phyloP scores from a whole-genome alignment of 2,888 invertebrate species.

The Melanostoma scalare region DNA sequence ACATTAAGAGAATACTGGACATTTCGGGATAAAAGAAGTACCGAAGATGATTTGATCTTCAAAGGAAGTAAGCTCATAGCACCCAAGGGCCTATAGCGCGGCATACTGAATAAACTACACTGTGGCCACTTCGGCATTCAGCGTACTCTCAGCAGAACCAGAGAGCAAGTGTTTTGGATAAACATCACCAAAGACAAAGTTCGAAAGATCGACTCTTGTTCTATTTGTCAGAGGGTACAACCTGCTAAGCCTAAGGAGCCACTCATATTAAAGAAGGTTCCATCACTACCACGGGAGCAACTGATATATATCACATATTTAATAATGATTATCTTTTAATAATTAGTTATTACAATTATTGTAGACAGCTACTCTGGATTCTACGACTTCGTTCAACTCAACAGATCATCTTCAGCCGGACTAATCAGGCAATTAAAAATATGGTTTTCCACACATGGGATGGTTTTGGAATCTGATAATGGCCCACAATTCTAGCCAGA shows the following conservation, averaged over 20 bases:
- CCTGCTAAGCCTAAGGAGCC: no score
- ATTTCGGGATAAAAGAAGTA: conserved; percentile 59
- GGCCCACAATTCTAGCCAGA: not conserved
- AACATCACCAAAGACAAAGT: no score
- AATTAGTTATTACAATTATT: not conserved
- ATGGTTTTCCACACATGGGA: conserved; percentile 4
- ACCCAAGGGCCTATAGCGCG: not conserved
- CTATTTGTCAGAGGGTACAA: no score
- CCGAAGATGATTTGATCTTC: conserved; percentile 39
- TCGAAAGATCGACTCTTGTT: no score
- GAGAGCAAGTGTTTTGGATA: no score
- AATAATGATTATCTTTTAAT: conserved; percentile 9
- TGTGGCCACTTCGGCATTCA: no score
- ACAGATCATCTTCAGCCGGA: conserved; percentile 8
- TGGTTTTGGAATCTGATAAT: conserved; percentile 8
- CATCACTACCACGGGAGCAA: conserved; percentile 31
- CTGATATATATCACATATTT: conserved; percentile 2
- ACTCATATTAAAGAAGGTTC: conserved; percentile 3
- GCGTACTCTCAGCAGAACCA: no score
- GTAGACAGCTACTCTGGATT: conserved; percentile 9
- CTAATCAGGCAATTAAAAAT: not conserved
- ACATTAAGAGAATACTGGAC: conserved; percentile 54
- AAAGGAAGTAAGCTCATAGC: conserved; percentile 56
- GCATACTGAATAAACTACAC: no score
- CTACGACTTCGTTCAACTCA: conserved; percentile 6